phyloP scores from a whole-genome alignment of 92 coral and sea anemone genomes.

The Micromussa lordhowensis region DNA sequence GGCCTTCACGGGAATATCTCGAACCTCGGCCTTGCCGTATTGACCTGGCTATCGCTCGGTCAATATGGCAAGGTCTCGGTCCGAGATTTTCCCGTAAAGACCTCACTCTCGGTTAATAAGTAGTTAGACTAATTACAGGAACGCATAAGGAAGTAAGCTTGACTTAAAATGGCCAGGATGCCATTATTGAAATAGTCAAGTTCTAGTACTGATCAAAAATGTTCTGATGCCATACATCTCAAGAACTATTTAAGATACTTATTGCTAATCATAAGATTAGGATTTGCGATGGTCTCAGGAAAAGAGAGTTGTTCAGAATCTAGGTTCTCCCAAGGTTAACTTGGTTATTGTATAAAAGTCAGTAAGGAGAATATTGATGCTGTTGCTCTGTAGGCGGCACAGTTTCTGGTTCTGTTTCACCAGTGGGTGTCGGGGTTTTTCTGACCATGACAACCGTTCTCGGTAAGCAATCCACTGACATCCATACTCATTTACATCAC shows the following conservation, averaged over 20 bases:
- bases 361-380: neutral
- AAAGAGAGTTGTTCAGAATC: neutral
- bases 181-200: too few species aligned
- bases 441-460: slow-evolving; percentile 7
- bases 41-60: too few species aligned
- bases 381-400: slow-evolving; percentile 16
- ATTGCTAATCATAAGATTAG: neutral
- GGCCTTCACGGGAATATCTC: too few species aligned
- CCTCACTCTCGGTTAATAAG: too few species aligned
- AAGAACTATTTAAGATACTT: neutral
- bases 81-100: too few species aligned
- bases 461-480: slow-evolving; percentile 28
- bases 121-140: too few species aligned
- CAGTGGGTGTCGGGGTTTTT: slow-evolving; percentile 27
- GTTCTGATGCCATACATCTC: too few species aligned
- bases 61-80: too few species aligned
- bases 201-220: too few species aligned
- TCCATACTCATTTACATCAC: neutral
- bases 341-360: neutral
- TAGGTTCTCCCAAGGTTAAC: neutral
- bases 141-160: too few species aligned
- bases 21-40: too few species aligned
- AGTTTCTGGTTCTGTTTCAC: slow-evolving; percentile 34
- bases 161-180: too few species aligned
- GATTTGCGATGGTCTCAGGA: neutral